Base-by-base conservation (phyloP, 2,113 vertebrate genomes). In the Eurystomus gularis region DNA sequence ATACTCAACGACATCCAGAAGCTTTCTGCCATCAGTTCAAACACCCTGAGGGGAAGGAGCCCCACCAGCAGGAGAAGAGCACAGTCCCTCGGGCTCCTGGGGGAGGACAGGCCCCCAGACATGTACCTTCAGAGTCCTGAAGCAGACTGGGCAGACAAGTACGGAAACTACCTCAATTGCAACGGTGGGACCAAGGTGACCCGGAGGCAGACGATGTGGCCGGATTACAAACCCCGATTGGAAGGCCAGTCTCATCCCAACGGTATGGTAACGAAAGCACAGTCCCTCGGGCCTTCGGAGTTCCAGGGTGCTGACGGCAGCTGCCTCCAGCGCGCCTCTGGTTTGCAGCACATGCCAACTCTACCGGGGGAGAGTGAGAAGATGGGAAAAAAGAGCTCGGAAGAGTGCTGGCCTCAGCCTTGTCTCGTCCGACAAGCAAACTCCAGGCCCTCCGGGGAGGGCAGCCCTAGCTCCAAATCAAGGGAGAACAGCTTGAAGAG, bases 1-100 rank as follows among this genome's bases (percentile, higher is more conserved):
- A 97, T 99, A 97, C 98, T 99, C 97, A 99, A 98, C 0, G 99
- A 99, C 75, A 99, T 99, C 98, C 99, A 98, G 98, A 99, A 99
- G 52, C 97, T 99, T 77, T 99, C 99, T 3, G 99, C 99, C 97
- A 99, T 98, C 98, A 99, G 99, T 66, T 99, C 99, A 5, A 99
- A 99, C 95, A 99, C 99, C 40, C 92, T 99, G 75, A 98, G 99
- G 48, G 99, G 99, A 92, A 98, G 98, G 91, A 99, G 99, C 95
- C 98, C 98, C 64, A 98, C 99, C 26, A 99, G 98, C 25, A 98
- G 99, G 88, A 99, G 99, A 94, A 98, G 99, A 95, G 99, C 99
- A 4, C 99, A 99, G 96, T 99, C 99, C 18, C 97, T 99, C 19
- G 99, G 99, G 69, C 98, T 99, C 29, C 97, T 99, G 81, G 99